These are phyloP conservation scores for Synergus umbraculus DNA, from an alignment of 2,888 invertebrate genomes.

Conservation along the genomic window DNA sequence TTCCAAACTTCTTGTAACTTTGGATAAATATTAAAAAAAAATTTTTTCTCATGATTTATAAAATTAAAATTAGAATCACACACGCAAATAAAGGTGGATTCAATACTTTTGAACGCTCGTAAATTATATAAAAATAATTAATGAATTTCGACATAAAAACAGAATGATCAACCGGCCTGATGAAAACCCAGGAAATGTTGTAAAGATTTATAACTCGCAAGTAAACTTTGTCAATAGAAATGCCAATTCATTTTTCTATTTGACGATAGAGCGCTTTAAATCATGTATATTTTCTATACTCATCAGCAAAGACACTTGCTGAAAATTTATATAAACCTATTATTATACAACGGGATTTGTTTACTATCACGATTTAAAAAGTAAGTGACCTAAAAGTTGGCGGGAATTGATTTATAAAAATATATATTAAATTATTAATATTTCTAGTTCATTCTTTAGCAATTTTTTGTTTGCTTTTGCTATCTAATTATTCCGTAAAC, in stretches of 20 bases:
- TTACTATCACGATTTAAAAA: slow-evolving; percentile 37
- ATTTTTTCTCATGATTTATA: not conserved
- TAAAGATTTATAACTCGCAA: slow-evolving; percentile 28
- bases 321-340: slow-evolving; percentile 31
- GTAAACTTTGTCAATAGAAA: not conserved
- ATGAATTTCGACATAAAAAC: slow-evolving; percentile 4
- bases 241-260: not conserved
- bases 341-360: slow-evolving; percentile 31
- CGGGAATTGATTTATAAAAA: slow-evolving; percentile 36
- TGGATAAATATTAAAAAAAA: not conserved
- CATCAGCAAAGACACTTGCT: not conserved
- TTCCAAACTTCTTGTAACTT: not conserved
- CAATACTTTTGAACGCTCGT: not conserved
- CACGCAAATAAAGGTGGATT: slow-evolving; percentile 5
- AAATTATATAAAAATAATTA: slow-evolving; percentile 20
- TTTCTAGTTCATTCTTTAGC: slow-evolving; percentile 26
- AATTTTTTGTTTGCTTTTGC: slow-evolving; percentile 26
- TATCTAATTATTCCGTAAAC: slow-evolving; percentile 5
- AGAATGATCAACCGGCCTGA: slow-evolving; percentile 18
- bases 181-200: not conserved
- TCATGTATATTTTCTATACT: not conserved
- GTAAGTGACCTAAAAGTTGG: slow-evolving; percentile 9
- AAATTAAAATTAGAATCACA: slow-evolving; percentile 30
- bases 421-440: slow-evolving; percentile 42
- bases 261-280: not conserved